Percentiles rank a stretch among this genome's conserved stretches.
Conservation (phyloP, 2,113 vertebrate genomes). For the Origma solitaria region DNA sequence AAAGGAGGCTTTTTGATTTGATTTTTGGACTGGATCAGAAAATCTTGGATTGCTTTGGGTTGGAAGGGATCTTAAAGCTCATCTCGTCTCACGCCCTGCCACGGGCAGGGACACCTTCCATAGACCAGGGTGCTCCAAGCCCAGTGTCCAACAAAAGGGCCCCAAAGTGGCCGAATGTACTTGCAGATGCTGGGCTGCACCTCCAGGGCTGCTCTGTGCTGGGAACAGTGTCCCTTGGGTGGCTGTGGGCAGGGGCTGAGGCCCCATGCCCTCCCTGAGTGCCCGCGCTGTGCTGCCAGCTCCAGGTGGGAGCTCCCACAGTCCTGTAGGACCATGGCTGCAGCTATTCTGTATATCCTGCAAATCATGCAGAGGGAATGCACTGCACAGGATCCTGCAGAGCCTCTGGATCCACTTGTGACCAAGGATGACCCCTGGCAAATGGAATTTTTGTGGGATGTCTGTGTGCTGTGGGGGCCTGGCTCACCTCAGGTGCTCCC, state of each 20-base stretch:
- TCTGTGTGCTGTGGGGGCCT: background rate
- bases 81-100: background rate
- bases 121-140: background rate
- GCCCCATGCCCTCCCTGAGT: rapidly evolving
- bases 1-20: background rate
- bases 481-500: background rate
- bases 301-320: background rate
- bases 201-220: background rate
- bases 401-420: background rate
- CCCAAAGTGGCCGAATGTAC: background rate
- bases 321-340: background rate
- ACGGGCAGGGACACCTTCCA: background rate
- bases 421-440: background rate
- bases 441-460: background rate
- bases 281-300: too few species aligned
- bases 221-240: background rate
- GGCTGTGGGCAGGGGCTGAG: background rate
- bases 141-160: background rate
- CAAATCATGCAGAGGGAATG: too few species aligned
- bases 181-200: background rate
- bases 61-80: background rate
- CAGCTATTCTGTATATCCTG: background rate
- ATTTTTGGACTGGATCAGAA: background rate
- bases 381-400: background rate
- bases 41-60: background rate